Evolutionary conservation across 2,888 invertebrate species (phyloP).

Genomic region (Dioctria linearis): DNA sequence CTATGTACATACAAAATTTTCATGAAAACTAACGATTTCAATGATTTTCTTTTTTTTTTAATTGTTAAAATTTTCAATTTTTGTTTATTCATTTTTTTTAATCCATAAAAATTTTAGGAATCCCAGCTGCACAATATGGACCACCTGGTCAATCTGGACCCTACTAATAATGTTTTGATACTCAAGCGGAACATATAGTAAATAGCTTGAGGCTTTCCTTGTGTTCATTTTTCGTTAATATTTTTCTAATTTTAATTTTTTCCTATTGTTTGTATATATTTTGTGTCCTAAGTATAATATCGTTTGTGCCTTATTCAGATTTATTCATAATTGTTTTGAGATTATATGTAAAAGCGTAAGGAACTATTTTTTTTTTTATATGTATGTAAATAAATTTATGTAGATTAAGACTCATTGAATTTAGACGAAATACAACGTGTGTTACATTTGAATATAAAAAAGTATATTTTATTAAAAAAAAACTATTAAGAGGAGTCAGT

Average conservation of each 20-base stretch:
- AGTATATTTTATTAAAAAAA: too few relatives aligned
- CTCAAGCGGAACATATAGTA: too few relatives aligned
- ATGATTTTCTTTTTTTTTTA: conserved; percentile 55
- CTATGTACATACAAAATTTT: too few relatives aligned
- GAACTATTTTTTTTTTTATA: background rate
- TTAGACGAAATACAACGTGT: too few relatives aligned
- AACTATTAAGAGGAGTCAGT: too few relatives aligned
- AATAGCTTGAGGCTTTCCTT: background rate
- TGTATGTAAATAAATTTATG: background rate
- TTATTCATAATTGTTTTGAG: too few relatives aligned
- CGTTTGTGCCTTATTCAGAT: background rate
- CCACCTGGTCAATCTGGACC: conserved; percentile 82
- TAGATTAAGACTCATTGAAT: background rate
- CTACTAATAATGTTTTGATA: conserved; percentile 69
- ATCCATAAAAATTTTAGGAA: conserved; percentile 60
- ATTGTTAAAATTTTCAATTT: too few relatives aligned
- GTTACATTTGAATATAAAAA: too few relatives aligned
- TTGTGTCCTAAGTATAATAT: too few relatives aligned
- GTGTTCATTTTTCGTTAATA: background rate
- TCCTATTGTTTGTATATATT: too few relatives aligned
- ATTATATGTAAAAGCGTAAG: too few relatives aligned
- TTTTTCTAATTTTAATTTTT: background rate
- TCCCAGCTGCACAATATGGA: conserved; percentile 75
- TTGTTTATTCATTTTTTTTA: too few relatives aligned
- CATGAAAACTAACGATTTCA: background rate